A percentile compares a stretch with the other conserved stretches of the same genome.
Evolutionary conservation across 1,140 invertebrate genomes (phyloP).

Genomic region (Drosophila paulistorum): DNA sequence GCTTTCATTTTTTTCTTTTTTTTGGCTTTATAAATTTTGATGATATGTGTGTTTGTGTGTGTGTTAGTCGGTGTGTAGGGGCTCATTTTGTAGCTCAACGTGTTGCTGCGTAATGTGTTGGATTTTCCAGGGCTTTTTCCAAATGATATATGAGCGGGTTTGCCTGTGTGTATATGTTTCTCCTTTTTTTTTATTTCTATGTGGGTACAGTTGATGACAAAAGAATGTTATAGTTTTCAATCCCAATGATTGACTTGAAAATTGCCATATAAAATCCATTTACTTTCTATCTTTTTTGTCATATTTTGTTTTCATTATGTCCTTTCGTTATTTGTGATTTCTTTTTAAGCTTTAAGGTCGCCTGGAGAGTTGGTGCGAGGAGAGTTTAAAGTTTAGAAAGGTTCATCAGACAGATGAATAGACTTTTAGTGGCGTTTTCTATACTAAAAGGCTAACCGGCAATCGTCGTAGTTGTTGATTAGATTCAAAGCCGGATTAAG

Average conservation of each 20-base stretch:
- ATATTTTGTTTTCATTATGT: background rate
- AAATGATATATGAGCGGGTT: constrained; percentile 6
- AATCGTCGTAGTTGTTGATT: too few relatives aligned
- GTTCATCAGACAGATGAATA: too few relatives aligned
- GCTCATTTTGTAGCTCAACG: constrained; percentile 53
- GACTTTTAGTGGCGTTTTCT: too few relatives aligned
- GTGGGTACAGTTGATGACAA: background rate
- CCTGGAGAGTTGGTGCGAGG: too few relatives aligned
- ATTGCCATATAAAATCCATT: background rate
- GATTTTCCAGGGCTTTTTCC: constrained; percentile 44
- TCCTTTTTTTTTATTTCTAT: background rate
- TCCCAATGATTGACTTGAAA: background rate
- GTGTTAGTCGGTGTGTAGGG: constrained; percentile 51
- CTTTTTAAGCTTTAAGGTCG: too few relatives aligned
- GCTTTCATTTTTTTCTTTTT: constrained; percentile 33
- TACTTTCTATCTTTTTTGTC: background rate
- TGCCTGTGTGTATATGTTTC: background rate
- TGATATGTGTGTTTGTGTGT: constrained; percentile 46
- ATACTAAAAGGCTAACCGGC: too few relatives aligned
- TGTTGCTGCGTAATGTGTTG: constrained; percentile 55
- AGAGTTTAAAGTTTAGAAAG: too few relatives aligned
- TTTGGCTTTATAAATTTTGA: constrained; percentile 75
- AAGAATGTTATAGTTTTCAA: background rate
- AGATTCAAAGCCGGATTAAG: too few relatives aligned
- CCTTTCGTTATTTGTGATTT: background rate